Evolutionary conservation across 2,797 vertebrate genomes (phyloP).

Genomic region (Alcedo atthis): DNA sequence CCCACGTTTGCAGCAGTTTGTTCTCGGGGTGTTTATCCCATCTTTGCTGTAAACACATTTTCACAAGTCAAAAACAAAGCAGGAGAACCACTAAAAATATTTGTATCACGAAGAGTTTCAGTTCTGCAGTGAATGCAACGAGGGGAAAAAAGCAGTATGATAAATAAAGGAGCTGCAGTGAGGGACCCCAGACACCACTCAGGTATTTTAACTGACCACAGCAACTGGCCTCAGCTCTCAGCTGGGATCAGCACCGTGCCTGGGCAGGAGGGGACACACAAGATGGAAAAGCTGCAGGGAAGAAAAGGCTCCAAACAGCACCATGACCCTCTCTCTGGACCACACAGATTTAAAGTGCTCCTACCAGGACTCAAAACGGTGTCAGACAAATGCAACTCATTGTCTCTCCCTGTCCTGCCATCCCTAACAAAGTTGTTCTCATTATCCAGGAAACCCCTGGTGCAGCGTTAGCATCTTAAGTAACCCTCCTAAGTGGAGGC

Average conservation of each 20-base stretch:
- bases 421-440: conserved; percentile 28
- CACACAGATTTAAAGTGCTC: neutral
- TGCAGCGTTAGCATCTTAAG: neutral
- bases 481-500: conserved; percentile 4
- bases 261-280: accelerated
- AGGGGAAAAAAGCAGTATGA: neutral
- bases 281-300: neutral
- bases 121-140: neutral
- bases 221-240: neutral
- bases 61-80: conserved; percentile 13
- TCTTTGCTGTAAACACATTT: neutral
- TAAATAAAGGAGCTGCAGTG: neutral
- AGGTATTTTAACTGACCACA: neutral
- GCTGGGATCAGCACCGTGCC: neutral
- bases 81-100: neutral
- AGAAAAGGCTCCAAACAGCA: neutral
- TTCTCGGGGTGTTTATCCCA: neutral
- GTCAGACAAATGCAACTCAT: neutral
- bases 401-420: neutral
- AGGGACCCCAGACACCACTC: neutral
- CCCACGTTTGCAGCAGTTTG: neutral
- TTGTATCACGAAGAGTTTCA: neutral
- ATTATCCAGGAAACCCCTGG: neutral
- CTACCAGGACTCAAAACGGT: neutral
- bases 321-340: accelerated